phyloP scores from a whole-genome alignment of 2,888 invertebrate species.

The Chymomyza caudatula region DNA sequence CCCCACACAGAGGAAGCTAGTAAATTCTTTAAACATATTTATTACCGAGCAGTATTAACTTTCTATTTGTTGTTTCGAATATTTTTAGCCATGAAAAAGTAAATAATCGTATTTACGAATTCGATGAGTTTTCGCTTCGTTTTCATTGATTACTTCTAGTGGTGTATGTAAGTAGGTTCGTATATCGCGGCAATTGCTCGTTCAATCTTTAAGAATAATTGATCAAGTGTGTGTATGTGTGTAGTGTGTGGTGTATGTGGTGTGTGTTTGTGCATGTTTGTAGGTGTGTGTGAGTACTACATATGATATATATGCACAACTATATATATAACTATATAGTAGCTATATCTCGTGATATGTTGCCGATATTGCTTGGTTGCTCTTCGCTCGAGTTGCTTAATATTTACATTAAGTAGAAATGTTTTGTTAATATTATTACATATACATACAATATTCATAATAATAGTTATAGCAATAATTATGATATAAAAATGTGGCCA shows the following conservation, averaged over 20 bases:
- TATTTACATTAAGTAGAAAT: constrained; percentile 75
- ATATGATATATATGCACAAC: constrained; percentile 31
- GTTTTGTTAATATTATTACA: constrained; percentile 44
- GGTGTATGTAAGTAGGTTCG: not conserved
- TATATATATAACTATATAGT: constrained; percentile 38
- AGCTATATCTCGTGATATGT: constrained; percentile 53
- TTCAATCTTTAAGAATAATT: too few species aligned
- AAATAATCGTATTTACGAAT: constrained; percentile 8
- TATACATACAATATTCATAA: not conserved
- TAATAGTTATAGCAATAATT: not conserved
- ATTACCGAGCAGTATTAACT: constrained; percentile 31
- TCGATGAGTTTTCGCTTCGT: not conserved
- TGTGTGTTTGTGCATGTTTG: not conserved
- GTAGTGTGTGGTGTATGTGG: not conserved
- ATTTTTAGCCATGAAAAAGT: constrained; percentile 2
- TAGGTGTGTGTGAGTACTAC: constrained; percentile 33
- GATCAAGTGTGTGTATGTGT: constrained; percentile 6
- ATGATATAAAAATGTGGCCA: not conserved
- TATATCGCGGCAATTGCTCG: too few species aligned
- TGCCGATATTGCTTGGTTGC: constrained; percentile 60
- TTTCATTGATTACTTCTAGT: not conserved
- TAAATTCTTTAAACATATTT: constrained; percentile 37
- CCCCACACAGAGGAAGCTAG: not conserved
- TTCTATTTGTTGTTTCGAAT: not conserved
- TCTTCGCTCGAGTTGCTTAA: constrained; percentile 49